phyloP scores from a whole-genome alignment of 37 sponge, comb jelly and placozoan species.

The Geodia barretti region DNA sequence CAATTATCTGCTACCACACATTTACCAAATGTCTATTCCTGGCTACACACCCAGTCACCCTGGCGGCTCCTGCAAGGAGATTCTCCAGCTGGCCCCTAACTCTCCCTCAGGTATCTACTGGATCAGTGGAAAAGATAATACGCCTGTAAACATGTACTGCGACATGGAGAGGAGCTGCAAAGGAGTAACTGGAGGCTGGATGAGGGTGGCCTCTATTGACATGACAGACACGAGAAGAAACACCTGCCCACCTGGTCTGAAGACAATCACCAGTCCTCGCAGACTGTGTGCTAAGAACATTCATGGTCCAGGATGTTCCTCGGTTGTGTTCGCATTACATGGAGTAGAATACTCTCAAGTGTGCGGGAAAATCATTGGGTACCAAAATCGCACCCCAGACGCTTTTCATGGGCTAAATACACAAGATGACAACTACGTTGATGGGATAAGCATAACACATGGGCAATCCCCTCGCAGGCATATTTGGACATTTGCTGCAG shows the following conservation, averaged over 20 bases:
- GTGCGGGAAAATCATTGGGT: slow-evolving; percentile 27
- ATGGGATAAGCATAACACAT: slow-evolving; percentile 33
- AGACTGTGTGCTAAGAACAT: slow-evolving; percentile 1
- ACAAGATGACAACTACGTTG: slow-evolving; percentile 24
- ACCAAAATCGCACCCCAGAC: no score
- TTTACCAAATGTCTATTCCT: no score
- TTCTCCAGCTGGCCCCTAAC: no score
- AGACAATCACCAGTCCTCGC: neutral
- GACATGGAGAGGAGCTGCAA: no score
- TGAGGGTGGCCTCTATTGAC: slow-evolving; percentile 12
- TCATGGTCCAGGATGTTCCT: neutral
- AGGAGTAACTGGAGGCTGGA: slow-evolving; percentile 30
- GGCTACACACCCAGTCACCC: no score
- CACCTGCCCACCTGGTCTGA: slow-evolving; percentile 27
- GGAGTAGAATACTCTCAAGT: slow-evolving; percentile 5
- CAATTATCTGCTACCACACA: no score
- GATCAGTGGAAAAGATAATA: no score
- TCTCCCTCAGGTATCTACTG: no score
- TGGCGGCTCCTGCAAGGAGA: no score
- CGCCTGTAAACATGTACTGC: no score
- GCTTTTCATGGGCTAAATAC: no score
- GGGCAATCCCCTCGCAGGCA: slow-evolving; percentile 39
- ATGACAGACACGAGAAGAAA: neutral
- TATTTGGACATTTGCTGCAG: slow-evolving; percentile 24
- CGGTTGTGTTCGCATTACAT: slow-evolving; percentile 7